These are phyloP conservation scores for Oceanodroma leucorhoa DNA, from an alignment of 2,797 vertebrate genomes.

Conservation along the genomic window DNA sequence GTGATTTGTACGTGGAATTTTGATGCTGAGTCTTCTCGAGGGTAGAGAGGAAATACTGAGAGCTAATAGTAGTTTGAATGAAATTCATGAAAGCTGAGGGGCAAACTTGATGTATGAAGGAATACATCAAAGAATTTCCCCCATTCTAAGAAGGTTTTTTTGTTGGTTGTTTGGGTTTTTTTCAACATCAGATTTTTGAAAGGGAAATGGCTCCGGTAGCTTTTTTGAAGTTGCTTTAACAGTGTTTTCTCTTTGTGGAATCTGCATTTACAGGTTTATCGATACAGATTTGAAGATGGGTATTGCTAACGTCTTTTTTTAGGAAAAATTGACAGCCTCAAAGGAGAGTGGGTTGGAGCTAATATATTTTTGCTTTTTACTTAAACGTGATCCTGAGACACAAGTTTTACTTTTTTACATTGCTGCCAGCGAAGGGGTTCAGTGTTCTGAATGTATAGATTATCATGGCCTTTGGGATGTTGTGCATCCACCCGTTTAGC, in stretches of 20 bases:
- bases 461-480: slow-evolving; percentile 35
- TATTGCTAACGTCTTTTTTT: background rate
- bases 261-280: background rate
- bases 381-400: background rate
- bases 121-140: slow-evolving; percentile 24
- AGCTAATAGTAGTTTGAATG: background rate
- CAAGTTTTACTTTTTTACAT: background rate
- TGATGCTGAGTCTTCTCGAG: background rate
- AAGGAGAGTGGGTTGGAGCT: background rate
- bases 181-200: background rate
- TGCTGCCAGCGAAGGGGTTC: background rate
- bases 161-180: background rate
- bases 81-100: slow-evolving; percentile 33
- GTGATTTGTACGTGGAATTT: background rate
- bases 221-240: background rate
- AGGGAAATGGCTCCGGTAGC: background rate
- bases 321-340: background rate
- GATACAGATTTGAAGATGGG: background rate
- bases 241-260: background rate
- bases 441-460: background rate
- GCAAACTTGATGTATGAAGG: background rate
- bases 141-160: background rate
- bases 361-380: background rate
- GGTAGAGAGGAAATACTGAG: background rate
- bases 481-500: background rate